Evolutionary conservation across 2,888 invertebrate genomes (phyloP).

Genomic region (Papilio demoleus): DNA sequence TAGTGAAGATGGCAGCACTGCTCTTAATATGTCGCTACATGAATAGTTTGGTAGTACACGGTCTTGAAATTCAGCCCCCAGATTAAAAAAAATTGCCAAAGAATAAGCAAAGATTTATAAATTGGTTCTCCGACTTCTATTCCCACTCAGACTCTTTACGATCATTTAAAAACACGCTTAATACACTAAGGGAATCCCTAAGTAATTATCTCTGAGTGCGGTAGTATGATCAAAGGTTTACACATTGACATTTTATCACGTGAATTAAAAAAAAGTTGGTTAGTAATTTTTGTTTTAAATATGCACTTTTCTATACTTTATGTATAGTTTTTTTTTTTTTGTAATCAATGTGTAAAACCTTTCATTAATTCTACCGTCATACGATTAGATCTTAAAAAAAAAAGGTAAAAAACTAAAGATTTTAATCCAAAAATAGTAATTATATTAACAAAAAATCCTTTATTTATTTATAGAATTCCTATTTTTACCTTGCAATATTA

Average conservation of each 20-base stretch:
- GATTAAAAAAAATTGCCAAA: constrained; percentile 63
- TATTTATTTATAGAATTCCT: constrained; percentile 46
- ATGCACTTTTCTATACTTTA: too few species aligned
- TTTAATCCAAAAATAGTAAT: constrained; percentile 6
- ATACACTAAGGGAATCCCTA: not conserved
- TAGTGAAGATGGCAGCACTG: constrained; percentile 55
- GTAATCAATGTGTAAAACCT: constrained; percentile 17
- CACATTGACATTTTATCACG: constrained; percentile 2
- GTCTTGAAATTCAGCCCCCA: constrained; percentile 25
- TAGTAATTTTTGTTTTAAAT: too few species aligned
- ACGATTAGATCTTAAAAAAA: not conserved
- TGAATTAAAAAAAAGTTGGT: not conserved
- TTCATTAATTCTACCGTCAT: constrained; percentile 11
- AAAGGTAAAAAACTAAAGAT: constrained; percentile 3
- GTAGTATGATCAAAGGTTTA: not conserved
- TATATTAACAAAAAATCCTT: constrained; percentile 29
- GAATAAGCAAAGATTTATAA: constrained; percentile 56
- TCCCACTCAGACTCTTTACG: not conserved
- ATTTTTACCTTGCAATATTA: constrained; percentile 54
- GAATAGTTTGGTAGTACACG: constrained; percentile 54
- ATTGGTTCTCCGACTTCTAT: constrained; percentile 7
- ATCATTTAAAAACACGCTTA: too few species aligned
- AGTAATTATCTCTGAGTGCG: constrained; percentile 1
- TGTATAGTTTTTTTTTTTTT: not conserved
- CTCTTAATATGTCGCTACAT: constrained; percentile 69